Evolutionary conservation across 1,140 invertebrate genomes (phyloP).

Genomic region (Diorhabda carinulata): DNA sequence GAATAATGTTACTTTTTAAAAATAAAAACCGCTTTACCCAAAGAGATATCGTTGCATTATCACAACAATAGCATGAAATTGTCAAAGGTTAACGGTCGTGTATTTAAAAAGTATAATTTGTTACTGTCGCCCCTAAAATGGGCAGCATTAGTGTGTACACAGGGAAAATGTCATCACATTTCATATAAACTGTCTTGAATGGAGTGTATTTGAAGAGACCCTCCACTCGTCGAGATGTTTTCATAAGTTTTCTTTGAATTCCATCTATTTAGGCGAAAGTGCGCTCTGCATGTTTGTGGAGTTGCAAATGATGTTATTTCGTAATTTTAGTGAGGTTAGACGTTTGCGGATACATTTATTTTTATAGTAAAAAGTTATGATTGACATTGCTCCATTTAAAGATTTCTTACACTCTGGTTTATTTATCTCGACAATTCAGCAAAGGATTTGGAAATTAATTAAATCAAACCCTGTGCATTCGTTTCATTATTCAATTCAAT

Average conservation of each 20-base stretch:
- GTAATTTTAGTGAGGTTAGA: neutral
- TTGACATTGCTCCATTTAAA: too few relatives aligned
- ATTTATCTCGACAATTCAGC: too few relatives aligned
- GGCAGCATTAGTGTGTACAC: constrained; percentile 23
- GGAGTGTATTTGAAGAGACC: constrained; percentile 18
- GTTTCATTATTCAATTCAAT: too few relatives aligned
- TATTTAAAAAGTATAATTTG: constrained; percentile 26
- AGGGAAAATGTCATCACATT: constrained; percentile 23
- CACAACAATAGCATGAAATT: neutral
- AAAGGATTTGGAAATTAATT: too few relatives aligned
- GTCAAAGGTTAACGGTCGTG: constrained; percentile 12
- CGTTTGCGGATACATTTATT: neutral
- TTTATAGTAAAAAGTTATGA: neutral
- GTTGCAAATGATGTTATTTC: constrained; percentile 8
- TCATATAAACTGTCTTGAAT: constrained; percentile 23
- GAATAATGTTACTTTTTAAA: neutral
- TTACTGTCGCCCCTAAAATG: constrained; percentile 23
- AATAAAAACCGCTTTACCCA: neutral
- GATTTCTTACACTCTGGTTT: too few relatives aligned
- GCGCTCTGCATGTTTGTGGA: constrained; percentile 11
- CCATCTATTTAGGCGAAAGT: constrained; percentile 1
- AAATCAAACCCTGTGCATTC: too few relatives aligned
- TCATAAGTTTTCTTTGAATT: constrained; percentile 23
- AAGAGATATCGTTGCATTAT: constrained; percentile 2
- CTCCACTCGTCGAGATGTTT: constrained; percentile 14